Evolutionary conservation across 2,888 invertebrate genomes (phyloP).

Genomic region (Macrophya annulata): DNA sequence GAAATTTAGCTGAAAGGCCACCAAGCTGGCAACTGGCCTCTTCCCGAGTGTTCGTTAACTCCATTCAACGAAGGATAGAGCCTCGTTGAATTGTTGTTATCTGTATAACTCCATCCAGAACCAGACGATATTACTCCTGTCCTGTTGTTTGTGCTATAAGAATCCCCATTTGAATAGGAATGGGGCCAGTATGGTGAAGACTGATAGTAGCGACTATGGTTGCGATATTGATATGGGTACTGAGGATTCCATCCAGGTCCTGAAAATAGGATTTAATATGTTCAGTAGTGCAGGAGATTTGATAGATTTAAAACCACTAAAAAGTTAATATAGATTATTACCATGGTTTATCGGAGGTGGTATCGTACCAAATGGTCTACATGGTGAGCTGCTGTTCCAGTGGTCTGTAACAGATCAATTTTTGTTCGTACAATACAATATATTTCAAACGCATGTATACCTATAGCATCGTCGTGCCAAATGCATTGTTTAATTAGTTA

Average conservation of each 20-base stretch:
- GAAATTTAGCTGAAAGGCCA: no score
- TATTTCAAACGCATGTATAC: no score
- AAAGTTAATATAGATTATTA: not conserved
- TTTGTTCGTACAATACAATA: not conserved
- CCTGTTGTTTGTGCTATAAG: no score
- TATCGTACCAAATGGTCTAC: not conserved
- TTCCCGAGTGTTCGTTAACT: no score
- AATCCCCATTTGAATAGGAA: no score
- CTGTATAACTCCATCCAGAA: not conserved
- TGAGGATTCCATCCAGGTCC: not conserved
- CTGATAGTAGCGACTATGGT: no score
- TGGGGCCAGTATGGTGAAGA: no score
- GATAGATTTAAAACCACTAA: not conserved
- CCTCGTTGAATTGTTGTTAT: not conserved
- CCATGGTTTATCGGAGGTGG: constrained; percentile 6
- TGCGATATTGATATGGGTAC: no score
- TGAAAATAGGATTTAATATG: not conserved
- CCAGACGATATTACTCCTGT: no score
- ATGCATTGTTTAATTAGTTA: not conserved
- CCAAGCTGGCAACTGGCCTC: no score
- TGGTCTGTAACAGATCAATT: not conserved
- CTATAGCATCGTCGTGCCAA: no score
- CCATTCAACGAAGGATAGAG: not conserved
- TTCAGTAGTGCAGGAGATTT: not conserved
- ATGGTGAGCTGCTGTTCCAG: not conserved